Evolutionary conservation across 2,113 vertebrate genomes (phyloP), one percentile per base, ranked within the genome.

Genomic region (Mus pahari): DNA sequence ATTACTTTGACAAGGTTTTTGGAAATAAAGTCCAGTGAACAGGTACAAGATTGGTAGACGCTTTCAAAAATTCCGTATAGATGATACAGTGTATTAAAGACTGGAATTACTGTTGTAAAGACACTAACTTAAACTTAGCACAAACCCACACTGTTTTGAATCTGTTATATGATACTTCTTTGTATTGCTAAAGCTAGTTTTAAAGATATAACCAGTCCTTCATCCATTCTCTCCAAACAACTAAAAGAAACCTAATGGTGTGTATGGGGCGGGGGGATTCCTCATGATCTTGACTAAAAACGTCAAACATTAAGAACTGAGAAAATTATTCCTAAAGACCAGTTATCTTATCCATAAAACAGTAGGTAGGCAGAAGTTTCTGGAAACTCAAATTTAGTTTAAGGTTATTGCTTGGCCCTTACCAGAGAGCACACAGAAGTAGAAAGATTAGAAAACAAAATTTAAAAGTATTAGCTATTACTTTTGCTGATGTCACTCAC

Each of bases 351-450:
- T 36, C 62, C 33, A 96, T 70, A 71, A 92, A 75, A 68, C 7
- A 55, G 1, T 24, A 87, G 53, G 36, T 64, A 94, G 89, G n/a
- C 24, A 94, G 53, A 90, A 90, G 90, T 89, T 88, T 86, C 91
- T 88, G 48, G 94, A 97, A 94, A 86, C 39, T 91, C 50, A 64
- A 55, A 77, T 78, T 62, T 86, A 86, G 88, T 84, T 92, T 92
- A 88, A 88, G 48, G n/a, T 92, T 94, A 96, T 60, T 42, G 64
- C 50, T 79, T 33, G 79, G 45, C 14, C 50, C 91, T 93, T 60
- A 93, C 42, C 24, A 90, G 53, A 39, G 28, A 68, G 50, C 91
- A 86, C 86, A 89, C 0, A 78, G 42, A 90, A 66, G 31, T 6
- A 89, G 4, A 78, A 96, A 92, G 50, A 78, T 48, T 39, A 22